Evolutionary conservation across 53 echinoderm and acorn worm species (phyloP).

Genomic region (Apostichopus leukothele): DNA sequence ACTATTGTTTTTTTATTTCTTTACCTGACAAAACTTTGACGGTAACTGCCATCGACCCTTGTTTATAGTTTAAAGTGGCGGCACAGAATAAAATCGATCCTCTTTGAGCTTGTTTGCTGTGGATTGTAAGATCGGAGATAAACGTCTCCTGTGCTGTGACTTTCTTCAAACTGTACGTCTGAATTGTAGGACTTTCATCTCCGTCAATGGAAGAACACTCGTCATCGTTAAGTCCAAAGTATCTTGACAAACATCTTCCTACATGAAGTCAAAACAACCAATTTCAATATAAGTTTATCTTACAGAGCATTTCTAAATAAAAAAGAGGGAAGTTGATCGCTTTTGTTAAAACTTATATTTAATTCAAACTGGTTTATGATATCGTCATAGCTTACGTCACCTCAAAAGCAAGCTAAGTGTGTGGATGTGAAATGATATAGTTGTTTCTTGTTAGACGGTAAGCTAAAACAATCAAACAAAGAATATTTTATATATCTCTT

Average conservation of each 20-base stretch:
- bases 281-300: no score
- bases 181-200: not conserved
- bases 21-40: conserved; percentile 20
- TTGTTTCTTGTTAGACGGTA: not conserved
- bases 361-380: not conserved
- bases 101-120: not conserved
- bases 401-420: not conserved
- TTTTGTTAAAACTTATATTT: not conserved
- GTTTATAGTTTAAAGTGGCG: not conserved
- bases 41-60: not conserved
- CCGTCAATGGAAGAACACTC: not conserved
- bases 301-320: not conserved
- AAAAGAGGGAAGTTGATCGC: not conserved
- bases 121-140: not conserved
- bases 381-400: not conserved
- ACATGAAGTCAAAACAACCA: no score
- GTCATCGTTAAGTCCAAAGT: not conserved
- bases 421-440: not conserved
- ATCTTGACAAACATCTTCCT: not conserved
- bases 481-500: not conserved
- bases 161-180: no score
- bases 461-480: not conserved
- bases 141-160: no score
- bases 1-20: not conserved
- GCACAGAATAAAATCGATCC: not conserved